Base-by-base conservation (phyloP, 1,140 invertebrate species). In the Eufriesea mexicana region DNA sequence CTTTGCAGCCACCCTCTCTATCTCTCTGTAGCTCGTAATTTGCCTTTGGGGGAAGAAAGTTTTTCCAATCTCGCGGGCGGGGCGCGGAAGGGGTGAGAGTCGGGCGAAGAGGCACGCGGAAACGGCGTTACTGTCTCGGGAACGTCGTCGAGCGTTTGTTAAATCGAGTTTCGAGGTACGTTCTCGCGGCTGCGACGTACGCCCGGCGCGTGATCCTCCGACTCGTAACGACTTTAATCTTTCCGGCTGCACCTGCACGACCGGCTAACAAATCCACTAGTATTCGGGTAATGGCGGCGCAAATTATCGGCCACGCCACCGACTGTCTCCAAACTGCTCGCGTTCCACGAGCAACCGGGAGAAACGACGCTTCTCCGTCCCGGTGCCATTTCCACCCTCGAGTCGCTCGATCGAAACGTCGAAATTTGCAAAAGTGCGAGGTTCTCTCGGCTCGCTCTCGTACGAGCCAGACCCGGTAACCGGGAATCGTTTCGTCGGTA, bases 141-240 rank as follows among this genome's bases (percentile, higher is more conserved):
- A 71, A 79, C 67, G 66, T 79, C 75, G 73, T 55, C 57, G 23
- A 57, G 49, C 57, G 75, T 79, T 79, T 64, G 81, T 83, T 83
- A 83, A 83, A 83, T 83, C 25, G 81, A 83, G 81, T 83, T 83
- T 71, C 66, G 71, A 83, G 75, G 18, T 82, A 68, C 47, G 51
- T 42, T 47, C 51, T 23, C 47, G 18, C 6, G 45, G 14, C 12
- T 10, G 54, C 54, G 71, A 67, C 72, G 72, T 82, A 57, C 72
- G 72, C 20, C 25, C 62, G 25, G 59, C 45, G 75, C 62, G 62
- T 67, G 72, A 82, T 67, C 72, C 79, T 23, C 25, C 51, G 68
- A 62, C 78, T 81, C 66, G 61, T n/a, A 55, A 82, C 72, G 62
- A 82, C 28, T 68, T 82, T 82, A 64, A 82, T 82, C 73, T 75